Evolutionary conservation across 2,888 invertebrate species (phyloP), one percentile per base, ranked within the genome.

Genomic region (Gymnocheta viridis): DNA sequence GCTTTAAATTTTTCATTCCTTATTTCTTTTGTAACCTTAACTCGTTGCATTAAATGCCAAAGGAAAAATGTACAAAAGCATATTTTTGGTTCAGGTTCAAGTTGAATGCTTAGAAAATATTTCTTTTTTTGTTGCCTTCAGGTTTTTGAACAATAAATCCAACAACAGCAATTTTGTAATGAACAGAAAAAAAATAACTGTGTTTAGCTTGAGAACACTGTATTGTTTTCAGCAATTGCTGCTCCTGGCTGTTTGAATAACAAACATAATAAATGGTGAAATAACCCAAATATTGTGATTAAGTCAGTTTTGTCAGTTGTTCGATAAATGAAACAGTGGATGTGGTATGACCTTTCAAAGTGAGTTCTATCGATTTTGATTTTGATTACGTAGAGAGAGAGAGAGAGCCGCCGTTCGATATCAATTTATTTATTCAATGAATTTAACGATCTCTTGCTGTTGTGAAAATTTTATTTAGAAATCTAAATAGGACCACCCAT

Each of bases 101-200:
- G 44, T 60, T 60, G 35, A 35, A 35, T 70, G 17, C 47, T 41
- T 19, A 22, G 5, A 29, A 64, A 51, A 60, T 60, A 29, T 29
- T n/a, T n/a, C n/a, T n/a, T n/a, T n/a, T n/a, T n/a, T n/a, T n/a
- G 19, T 19, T 19, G 14, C 27, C 24, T 62, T 62, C 2, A n/a
- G 14, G n/a, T 4, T 24, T 5, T 62, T 12, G 0, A 35, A 9
- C 9, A 51, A 4, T 54, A 51, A 19, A 60, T 38, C 3, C 27
- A 12, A 12, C 32, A 47, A 19, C 14, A 47, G 14, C 17, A 73
- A 27, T 72, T 58, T 32, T 12, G 35, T 60, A 17, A n/a, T 4
- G 2, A 17, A 17, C n/a, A 56, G 6, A 56, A 70, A 56, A 17
- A 51, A n/a, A 0, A 0, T 10, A 58, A 32, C 4, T 19, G n/a